Evolutionary conservation across 2,888 invertebrate genomes (phyloP).

Genomic region (Periphyllus acericola): DNA sequence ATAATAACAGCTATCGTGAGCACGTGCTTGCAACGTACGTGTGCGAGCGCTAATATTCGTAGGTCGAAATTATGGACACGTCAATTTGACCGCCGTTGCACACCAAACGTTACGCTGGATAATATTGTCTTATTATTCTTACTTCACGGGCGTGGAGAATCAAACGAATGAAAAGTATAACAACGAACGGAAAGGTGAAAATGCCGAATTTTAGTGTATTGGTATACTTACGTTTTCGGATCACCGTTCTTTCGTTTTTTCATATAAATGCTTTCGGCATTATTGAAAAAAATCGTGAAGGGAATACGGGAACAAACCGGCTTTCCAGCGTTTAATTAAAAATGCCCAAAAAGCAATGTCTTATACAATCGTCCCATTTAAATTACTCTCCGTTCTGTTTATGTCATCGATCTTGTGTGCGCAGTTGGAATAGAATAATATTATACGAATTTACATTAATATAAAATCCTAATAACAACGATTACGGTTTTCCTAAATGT

Average conservation of each 20-base stretch:
- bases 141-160: not conserved
- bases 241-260: too few relatives aligned
- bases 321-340: not conserved
- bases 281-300: not conserved
- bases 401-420: not conserved
- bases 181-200: not conserved
- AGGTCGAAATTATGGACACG: not conserved
- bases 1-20: not conserved
- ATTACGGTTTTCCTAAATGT: too few relatives aligned
- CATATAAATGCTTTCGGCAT: not conserved
- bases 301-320: not conserved
- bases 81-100: not conserved
- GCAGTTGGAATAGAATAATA: not conserved
- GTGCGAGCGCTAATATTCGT: not conserved
- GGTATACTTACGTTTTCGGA: too few relatives aligned
- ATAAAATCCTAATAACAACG: not conserved
- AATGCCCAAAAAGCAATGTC: not conserved
- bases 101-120: not conserved
- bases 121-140: not conserved
- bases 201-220: not conserved
- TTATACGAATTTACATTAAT: not conserved
- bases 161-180: not conserved
- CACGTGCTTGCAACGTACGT: not conserved
- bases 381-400: not conserved
- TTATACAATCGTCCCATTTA: not conserved